Conservation (phyloP, 2,113 vertebrate species). For the human region DNA sequence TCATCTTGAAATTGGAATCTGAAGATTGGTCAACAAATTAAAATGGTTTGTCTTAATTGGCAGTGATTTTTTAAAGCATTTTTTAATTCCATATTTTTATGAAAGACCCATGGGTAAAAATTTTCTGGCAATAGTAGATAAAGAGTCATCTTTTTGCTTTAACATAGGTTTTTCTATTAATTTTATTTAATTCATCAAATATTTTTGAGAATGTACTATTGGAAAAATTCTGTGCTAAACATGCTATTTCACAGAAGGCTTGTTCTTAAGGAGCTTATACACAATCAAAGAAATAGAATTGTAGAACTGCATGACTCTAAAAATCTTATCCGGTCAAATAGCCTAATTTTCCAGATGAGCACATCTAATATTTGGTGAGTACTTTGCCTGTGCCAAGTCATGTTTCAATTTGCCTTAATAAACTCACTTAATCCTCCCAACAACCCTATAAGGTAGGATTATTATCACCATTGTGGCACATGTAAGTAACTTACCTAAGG, state of each 20-base stretch:
- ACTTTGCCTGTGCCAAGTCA: background rate
- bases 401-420: background rate
- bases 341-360: background rate
- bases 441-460: background rate
- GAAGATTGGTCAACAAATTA: conserved; percentile 5
- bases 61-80: background rate
- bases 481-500: background rate
- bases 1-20: background rate
- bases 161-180: background rate
- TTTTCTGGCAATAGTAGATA: background rate
- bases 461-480: background rate
- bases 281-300: background rate
- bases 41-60: background rate
- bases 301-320: background rate
- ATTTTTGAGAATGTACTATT: background rate
- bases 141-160: background rate
- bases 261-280: background rate
- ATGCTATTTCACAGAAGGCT: background rate
- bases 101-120: background rate
- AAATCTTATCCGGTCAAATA: background rate
- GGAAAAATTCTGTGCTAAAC: background rate
- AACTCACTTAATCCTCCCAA: background rate
- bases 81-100: background rate
- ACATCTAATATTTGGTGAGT: background rate
- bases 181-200: background rate